Evolutionary conservation across 2,113 vertebrate species (phyloP).

Genomic region (Hippotragus niger): DNA sequence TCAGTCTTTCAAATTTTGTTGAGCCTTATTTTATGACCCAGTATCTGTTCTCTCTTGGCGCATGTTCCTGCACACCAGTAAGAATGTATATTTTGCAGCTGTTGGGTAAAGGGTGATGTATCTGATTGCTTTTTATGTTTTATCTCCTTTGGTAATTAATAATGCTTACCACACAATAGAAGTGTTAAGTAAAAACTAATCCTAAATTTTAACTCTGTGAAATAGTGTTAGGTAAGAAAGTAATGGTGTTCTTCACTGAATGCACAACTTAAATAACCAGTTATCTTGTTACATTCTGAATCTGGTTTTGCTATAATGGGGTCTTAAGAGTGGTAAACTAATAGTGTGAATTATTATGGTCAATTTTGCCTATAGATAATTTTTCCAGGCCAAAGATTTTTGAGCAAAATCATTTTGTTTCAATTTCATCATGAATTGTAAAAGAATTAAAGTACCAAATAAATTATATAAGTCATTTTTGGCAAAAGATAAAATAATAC

Average conservation of each 20-base stretch:
- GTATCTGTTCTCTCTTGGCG: neutral
- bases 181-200: neutral
- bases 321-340: neutral
- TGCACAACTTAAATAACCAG: neutral
- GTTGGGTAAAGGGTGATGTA: neutral
- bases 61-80: neutral
- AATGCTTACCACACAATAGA: neutral
- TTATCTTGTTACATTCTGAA: neutral
- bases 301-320: neutral
- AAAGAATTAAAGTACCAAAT: neutral
- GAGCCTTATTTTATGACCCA: neutral
- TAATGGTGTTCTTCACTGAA: neutral
- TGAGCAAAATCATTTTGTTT: slow-evolving; percentile 37
- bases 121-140: neutral
- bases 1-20: neutral
- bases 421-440: neutral
- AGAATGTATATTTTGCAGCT: neutral
- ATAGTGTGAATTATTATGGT: neutral
- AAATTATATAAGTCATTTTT: neutral
- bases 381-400: neutral
- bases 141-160: neutral
- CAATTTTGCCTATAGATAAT: neutral
- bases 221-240: neutral
- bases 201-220: neutral
- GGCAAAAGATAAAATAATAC: neutral